A percentile compares a stretch with the other conserved stretches of the same genome.
Evolutionary conservation across 2,797 vertebrate genomes (phyloP).

Genomic region (Catostomus latipinnis): DNA sequence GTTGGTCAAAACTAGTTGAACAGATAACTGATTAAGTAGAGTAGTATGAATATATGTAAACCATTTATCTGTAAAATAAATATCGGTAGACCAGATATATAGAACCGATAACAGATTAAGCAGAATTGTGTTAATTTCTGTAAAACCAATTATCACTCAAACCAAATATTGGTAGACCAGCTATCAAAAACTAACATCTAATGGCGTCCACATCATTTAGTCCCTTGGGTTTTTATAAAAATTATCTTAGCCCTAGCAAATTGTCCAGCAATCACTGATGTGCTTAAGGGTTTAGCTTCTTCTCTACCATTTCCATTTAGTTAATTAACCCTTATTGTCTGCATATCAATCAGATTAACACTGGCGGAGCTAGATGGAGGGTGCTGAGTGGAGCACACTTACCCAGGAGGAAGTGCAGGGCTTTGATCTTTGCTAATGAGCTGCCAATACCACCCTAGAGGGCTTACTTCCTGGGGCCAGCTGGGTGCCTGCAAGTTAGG

Average conservation of each 20-base stretch:
- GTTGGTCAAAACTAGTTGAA: too few relatives aligned
- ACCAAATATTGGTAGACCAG: too few relatives aligned
- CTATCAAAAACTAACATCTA: background rate
- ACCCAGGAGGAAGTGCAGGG: constrained; percentile 69
- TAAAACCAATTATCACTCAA: too few relatives aligned
- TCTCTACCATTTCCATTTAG: constrained; percentile 34
- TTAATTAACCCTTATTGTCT: constrained; percentile 57
- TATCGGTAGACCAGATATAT: too few relatives aligned
- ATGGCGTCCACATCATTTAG: background rate
- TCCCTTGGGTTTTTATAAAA: background rate
- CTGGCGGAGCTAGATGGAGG: constrained; percentile 47
- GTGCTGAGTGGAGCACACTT: constrained; percentile 53
- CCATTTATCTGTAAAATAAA: too few relatives aligned
- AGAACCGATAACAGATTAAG: too few relatives aligned
- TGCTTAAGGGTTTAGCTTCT: constrained; percentile 5
- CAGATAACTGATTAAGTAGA: too few relatives aligned
- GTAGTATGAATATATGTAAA: too few relatives aligned
- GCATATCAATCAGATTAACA: constrained; percentile 58
- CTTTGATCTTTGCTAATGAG: constrained; percentile 85
- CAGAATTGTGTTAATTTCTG: too few relatives aligned
- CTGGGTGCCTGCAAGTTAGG: constrained; percentile 64
- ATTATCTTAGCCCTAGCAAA: background rate
- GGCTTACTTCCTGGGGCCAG: constrained; percentile 66
- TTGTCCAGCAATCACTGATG: constrained; percentile 1
- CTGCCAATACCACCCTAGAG: constrained; percentile 76